Conservation (phyloP, 1,140 invertebrate genomes). For the Panagrolaimus sp. region DNA sequence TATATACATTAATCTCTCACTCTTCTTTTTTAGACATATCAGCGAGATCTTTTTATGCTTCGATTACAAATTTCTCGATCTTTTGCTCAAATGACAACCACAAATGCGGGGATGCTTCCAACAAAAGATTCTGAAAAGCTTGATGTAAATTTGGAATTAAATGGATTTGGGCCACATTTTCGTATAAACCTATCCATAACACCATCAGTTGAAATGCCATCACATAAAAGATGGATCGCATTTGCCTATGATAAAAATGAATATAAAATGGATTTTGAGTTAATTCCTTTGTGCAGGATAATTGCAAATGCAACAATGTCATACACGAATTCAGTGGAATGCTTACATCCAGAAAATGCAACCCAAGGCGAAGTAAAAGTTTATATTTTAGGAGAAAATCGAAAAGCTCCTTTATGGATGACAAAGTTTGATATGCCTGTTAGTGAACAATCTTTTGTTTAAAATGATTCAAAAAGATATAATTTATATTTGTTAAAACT, state of each 20-base stretch:
- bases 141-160: not conserved
- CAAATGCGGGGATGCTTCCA: not conserved
- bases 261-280: not conserved
- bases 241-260: constrained; percentile 7
- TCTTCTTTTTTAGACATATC: not conserved
- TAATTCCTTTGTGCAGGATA: not conserved
- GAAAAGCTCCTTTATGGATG: not conserved
- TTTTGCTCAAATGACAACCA: not conserved
- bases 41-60: not conserved
- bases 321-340: not conserved
- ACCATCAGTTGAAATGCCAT: not conserved
- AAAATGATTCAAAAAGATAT: too few species aligned
- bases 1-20: not conserved
- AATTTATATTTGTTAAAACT: too few species aligned
- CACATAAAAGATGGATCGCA: not conserved
- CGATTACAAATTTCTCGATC: constrained; percentile 1
- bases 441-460: not conserved
- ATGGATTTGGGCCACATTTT: not conserved
- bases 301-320: not conserved
- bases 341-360: not conserved
- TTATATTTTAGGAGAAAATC: not conserved
- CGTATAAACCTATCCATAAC: not conserved
- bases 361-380: constrained; percentile 7
- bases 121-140: not conserved
- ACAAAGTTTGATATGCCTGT: constrained; percentile 7